Evolutionary conservation across 2,113 vertebrate species (phyloP).

Genomic region (Marmota monax): DNA sequence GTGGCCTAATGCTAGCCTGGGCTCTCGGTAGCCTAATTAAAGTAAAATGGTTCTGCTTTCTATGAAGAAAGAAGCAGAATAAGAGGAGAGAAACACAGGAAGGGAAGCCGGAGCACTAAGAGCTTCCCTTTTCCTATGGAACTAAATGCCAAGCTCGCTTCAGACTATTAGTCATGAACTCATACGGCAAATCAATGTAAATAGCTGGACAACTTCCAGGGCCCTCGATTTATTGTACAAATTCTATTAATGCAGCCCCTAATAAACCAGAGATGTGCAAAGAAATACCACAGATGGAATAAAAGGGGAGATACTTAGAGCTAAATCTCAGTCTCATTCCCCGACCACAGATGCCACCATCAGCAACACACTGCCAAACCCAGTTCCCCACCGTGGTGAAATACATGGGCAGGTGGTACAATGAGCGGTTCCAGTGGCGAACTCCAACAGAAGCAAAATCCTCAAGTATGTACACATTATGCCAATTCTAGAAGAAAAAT

Average conservation of each 20-base stretch:
- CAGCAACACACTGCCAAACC: background rate
- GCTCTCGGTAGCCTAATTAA: slow-evolving; percentile 86
- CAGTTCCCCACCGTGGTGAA: rapidly evolving
- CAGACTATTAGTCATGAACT: slow-evolving; percentile 78
- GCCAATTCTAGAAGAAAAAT: background rate
- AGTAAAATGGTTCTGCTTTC: slow-evolving; percentile 86
- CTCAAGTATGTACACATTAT: background rate
- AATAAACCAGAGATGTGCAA: slow-evolving; percentile 67
- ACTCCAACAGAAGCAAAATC: background rate
- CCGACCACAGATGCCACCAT: background rate
- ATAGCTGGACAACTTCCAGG: slow-evolving; percentile 71
- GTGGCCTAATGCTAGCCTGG: slow-evolving; percentile 83
- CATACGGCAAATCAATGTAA: slow-evolving; percentile 80
- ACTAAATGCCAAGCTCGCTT: slow-evolving; percentile 82
- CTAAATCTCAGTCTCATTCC: background rate
- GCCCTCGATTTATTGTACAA: slow-evolving; percentile 66
- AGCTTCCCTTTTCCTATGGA: slow-evolving; percentile 79
- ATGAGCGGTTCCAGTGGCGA: too few relatives aligned
- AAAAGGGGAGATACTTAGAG: background rate
- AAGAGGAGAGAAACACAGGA: slow-evolving; percentile 73
- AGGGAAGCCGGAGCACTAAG: slow-evolving; percentile 78
- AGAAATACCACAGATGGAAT: slow-evolving; percentile 70
- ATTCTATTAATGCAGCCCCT: slow-evolving; percentile 72
- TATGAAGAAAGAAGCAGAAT: slow-evolving; percentile 76
- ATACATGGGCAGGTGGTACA: rapidly evolving